Evolutionary conservation across 2,797 vertebrate genomes (phyloP), one percentile per base, ranked within the genome.

Genomic region (Gallirallus australis): DNA sequence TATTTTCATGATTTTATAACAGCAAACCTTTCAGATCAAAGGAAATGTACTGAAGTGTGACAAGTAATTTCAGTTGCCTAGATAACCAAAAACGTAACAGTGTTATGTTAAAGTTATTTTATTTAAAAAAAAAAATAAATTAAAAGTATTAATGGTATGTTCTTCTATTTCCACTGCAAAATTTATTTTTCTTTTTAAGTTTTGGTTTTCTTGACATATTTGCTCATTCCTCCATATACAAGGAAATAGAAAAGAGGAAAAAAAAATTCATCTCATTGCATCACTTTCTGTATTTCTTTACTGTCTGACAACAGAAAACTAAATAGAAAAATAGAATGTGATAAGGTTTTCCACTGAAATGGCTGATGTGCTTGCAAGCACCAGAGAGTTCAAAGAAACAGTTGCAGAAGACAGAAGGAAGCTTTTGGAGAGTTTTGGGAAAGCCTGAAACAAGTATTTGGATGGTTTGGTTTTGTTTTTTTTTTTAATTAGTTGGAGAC

Each of bases 291-390:
- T 33, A 72, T 81, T 82, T 88, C 69, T 47, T 90, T 84, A 68
- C 39, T 66, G 4, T 56, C 18, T 83, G 40, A 85, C 33, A 85
- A 85, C 18, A 87, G 73, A 71, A 95, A 93, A 84, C 1, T 31
- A 88, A 94, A 86, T 61, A n/a, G 91, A 97, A 92, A 97, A 92
- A 89, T n/a, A 64, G 6, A 39, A 37, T 57, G 23, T 30, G 68
- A 93, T 80, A 90, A 91, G 18, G 31, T 68, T 86, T 94, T 72
- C 25, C 60, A 53, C 7, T 87, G 81, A 94, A 96, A 69, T 65
- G 15, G 28, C 25, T 84, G 50, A 64, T 78, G n/a, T 65, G n/a
- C 8, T 64, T 42, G 37, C 28, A 93, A 80, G 6, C 39, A 75
- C 45, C 56, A 64, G 65, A 42, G 30, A 85, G 33, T 70, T 59